These are phyloP conservation scores for Aphodius sticticus DNA, from an alignment of 2,888 invertebrate species.

Conservation along the genomic window DNA sequence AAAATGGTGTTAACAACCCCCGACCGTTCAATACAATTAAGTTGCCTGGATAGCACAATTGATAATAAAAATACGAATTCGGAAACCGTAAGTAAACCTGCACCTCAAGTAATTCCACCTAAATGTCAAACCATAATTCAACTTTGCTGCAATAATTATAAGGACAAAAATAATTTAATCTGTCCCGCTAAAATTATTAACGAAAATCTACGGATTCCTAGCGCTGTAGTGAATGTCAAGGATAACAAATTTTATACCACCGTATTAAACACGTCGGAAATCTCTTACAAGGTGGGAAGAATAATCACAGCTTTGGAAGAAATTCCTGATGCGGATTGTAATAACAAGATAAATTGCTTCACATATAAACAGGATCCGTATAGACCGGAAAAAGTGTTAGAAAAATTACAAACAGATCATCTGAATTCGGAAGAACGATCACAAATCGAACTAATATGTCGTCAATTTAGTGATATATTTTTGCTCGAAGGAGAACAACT, in stretches of 20 bases:
- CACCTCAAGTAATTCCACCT: not conserved
- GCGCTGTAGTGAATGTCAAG: not conserved
- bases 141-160: not conserved
- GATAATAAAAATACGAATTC: not conserved
- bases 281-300: not conserved
- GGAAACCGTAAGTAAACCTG: not conserved
- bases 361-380: not conserved
- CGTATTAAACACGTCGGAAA: not conserved
- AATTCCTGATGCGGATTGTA: not conserved
- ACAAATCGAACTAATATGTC: not conserved
- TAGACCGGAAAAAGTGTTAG: not conserved
- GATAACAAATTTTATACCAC: not conserved
- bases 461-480: constrained; percentile 26
- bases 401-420: constrained; percentile 12
- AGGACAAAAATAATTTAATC: not conserved
- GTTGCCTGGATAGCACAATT: not conserved
- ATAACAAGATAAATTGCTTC: not conserved
- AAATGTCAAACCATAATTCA: not conserved
- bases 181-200: too few relatives aligned
- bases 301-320: not conserved
- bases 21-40: not conserved
- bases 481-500: constrained; percentile 16
- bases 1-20: not conserved
- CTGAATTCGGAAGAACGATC: constrained; percentile 28
- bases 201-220: not conserved